Conservation (phyloP, 2,797 vertebrate species). For the Anniella stebbinsi region DNA sequence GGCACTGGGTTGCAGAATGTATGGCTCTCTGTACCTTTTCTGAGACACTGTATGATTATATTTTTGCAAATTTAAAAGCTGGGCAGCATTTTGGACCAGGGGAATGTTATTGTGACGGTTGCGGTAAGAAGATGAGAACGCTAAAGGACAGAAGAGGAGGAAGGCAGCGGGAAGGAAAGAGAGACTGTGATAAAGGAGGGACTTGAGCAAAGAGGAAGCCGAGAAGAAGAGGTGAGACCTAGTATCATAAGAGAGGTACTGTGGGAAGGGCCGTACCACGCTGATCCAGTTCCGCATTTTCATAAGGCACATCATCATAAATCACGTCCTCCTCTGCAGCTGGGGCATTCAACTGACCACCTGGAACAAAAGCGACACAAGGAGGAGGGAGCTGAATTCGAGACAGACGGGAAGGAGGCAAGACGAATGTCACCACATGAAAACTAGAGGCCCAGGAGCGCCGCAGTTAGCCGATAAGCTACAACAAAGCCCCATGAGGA, state of each 20-base stretch:
- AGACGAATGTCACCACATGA: rapidly evolving
- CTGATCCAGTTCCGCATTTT: constrained; percentile 73
- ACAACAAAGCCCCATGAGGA: neutral
- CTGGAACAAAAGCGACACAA: constrained; percentile 57
- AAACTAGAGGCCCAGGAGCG: no score
- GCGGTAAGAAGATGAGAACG: neutral
- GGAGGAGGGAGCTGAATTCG: neutral
- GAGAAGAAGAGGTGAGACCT: neutral
- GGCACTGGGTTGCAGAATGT: no score
- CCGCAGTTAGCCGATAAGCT: no score
- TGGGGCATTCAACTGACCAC: constrained; percentile 69
- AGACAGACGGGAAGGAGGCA: neutral
- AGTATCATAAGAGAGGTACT: neutral
- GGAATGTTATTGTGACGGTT: no score
- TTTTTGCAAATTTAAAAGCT: neutral
- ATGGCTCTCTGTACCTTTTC: no score
- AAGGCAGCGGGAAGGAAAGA: neutral
- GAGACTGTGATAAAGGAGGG: no score
- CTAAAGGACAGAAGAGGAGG: neutral
- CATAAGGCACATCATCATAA: constrained; percentile 93
- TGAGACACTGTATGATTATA: no score
- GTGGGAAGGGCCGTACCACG: constrained; percentile 73
- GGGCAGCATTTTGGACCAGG: neutral
- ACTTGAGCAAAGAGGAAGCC: neutral
- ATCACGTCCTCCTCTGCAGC: constrained; percentile 86